These are phyloP conservation scores for Operophtera brumata DNA, from an alignment of 2,888 invertebrate genomes.

Conservation along the genomic window DNA sequence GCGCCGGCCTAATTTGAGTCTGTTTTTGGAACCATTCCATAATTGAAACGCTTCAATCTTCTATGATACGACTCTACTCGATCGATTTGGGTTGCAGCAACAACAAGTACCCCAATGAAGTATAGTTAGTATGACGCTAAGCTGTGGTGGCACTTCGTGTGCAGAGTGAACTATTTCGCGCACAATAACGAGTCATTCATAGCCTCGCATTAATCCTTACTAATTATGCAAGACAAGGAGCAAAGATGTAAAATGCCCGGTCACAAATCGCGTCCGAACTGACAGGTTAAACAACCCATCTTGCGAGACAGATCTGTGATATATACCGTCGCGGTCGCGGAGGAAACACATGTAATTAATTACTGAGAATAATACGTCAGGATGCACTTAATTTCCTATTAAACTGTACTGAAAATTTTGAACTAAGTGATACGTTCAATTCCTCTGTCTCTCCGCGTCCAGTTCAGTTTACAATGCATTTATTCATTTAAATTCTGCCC, in stretches of 20 bases:
- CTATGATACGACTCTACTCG: slow-evolving; percentile 17
- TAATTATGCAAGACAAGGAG: slow-evolving; percentile 77
- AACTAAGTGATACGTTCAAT: slow-evolving; percentile 48
- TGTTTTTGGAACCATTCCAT: slow-evolving; percentile 34
- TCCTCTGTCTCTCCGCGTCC: slow-evolving; percentile 3
- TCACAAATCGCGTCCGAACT: slow-evolving; percentile 75
- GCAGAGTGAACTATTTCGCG: slow-evolving; percentile 51
- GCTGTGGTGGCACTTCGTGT: slow-evolving; percentile 40
- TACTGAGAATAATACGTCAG: slow-evolving; percentile 73
- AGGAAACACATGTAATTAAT: slow-evolving; percentile 75
- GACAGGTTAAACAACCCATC: slow-evolving; percentile 78
- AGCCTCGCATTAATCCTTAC: slow-evolving; percentile 74
- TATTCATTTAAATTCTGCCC: slow-evolving; percentile 1
- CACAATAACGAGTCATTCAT: slow-evolving; percentile 71
- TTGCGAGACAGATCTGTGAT: slow-evolving; percentile 74
- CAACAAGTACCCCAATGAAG: background rate
- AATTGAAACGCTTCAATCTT: slow-evolving; percentile 24
- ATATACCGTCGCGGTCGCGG: slow-evolving; percentile 63
- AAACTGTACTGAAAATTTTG: slow-evolving; percentile 60
- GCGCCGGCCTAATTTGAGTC: slow-evolving; percentile 28
- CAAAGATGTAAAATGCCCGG: slow-evolving; percentile 75
- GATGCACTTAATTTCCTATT: slow-evolving; percentile 76
- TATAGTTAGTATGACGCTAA: slow-evolving; percentile 13
- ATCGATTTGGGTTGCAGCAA: slow-evolving; percentile 14
- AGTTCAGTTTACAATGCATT: background rate